Base-by-base conservation (phyloP, 2,113 vertebrate species). In the Puffinus mauretanicus region DNA sequence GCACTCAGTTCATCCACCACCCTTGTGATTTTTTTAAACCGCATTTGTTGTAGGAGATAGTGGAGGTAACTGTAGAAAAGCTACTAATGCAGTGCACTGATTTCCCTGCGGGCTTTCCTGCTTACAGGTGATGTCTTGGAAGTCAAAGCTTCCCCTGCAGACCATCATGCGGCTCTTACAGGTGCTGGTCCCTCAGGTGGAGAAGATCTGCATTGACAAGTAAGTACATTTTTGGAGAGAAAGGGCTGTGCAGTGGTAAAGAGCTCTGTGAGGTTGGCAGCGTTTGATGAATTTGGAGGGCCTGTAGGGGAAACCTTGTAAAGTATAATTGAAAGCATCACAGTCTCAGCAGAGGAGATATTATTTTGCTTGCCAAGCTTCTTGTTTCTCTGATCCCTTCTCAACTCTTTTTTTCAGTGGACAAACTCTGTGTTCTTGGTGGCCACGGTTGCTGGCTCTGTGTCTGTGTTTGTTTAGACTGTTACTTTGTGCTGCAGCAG, bases 191-290 rank as follows among this genome's bases (percentile, higher is more conserved):
- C 99, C 99, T 36, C 99, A 99, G 95, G 99, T 99, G 97, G 99
- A 99, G 97, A 99, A 99, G 98, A 99, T 99, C 98, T 99, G 99
- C 97, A 99, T 99, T 12, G 99, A 99, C 98, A 99, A 99, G 99
- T 99, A 97, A 89, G 98, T 58, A 36, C 16, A 13, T 57, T 80
- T 65, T 11, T 65, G 32, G 27, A 38, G 66, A 38, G 61, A 22
- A 70, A 36, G 54, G 38, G 7, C 20, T 71, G 20, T 71, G 57
- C 52, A 26, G 6, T 49, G 47, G 26, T 49, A 24, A 32, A 38
- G 47, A 38, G 61, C 51, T 54, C 17, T 34, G 15, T 3, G 18
- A n/a, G 10, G 8, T 3, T 81, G 51, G 46, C 16, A 75, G 49
- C 54, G 42, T 20, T 40, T 70, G 58, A 18, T 55, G 57, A 54